Evolutionary conservation across 2,113 vertebrate species (phyloP), one percentile per base, ranked within the genome.

Genomic region (Cynocephalus volans): DNA sequence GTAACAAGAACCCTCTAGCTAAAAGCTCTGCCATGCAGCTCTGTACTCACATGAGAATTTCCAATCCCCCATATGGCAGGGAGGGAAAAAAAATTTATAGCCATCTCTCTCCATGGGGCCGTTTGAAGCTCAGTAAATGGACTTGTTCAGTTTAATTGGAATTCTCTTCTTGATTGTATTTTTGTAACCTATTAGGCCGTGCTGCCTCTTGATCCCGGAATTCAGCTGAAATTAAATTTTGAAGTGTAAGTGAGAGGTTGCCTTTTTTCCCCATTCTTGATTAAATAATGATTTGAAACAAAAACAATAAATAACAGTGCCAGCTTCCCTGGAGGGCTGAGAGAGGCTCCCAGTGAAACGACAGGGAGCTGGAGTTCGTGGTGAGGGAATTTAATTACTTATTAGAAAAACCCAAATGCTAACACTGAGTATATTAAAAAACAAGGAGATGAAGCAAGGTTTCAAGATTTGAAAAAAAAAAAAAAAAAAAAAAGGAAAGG

Each of bases 231-330:
- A 98, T 98, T 98, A 95, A 93, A 96, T 97, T 96, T 97, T 96
- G 96, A 97, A 98, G 92, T 98, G 97, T 91, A 98, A 98, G 95
- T 95, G 96, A 98, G 97, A 90, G 95, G 96, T 83, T 97, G 90
- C 67, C 97, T 98, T 96, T 95, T 97, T 52, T 79, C 12, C 21
- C 75, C 14, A 0, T 97, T 95, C 97, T 98, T 98, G 98, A 98
- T 98, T 98, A 98, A 98, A 98, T 98, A 98, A 98, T 98, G 90
- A 97, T 98, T 98, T 98, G 98, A 98, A 98, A 98, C 96, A 97
- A 98, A 97, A 97, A 97, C 96, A 97, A 98, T 98, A 98, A 97
- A 98, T 98, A 97, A 86, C 80, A 93, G 95, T 86, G 76, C 96
- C n/a, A 17, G 36, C 81, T 96, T 97, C 98, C 96, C 97, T 95